Evolutionary conservation across 2,888 invertebrate genomes (phyloP).

Genomic region (Stenchaetothrips biformis): DNA sequence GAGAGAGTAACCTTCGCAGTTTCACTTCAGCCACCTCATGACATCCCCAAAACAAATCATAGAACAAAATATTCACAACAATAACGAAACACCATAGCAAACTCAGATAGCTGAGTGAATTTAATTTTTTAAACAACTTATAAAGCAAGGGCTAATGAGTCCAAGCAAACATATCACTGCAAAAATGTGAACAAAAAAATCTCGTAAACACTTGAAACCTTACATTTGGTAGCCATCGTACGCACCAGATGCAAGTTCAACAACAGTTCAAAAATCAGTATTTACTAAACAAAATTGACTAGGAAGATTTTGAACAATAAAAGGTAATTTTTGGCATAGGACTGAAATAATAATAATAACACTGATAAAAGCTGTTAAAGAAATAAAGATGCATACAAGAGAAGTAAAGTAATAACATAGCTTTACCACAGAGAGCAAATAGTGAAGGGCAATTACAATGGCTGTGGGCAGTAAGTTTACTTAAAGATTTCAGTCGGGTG

Average conservation of each 20-base stretch:
- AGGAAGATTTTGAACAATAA: conserved; percentile 17
- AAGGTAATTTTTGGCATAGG: neutral
- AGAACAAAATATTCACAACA: neutral
- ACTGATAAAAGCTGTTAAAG: neutral
- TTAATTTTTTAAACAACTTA: neutral
- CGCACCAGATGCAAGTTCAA: neutral
- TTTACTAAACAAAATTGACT: neutral
- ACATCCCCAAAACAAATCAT: neutral
- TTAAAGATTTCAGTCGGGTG: neutral
- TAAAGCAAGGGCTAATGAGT: neutral
- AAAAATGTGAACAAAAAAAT: neutral
- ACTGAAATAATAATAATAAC: neutral
- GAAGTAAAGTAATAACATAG: neutral
- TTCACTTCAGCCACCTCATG: neutral
- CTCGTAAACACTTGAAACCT: neutral
- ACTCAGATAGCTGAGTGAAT: neutral
- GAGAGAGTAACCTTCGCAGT: neutral
- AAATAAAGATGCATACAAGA: neutral
- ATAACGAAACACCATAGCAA: neutral
- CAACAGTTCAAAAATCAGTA: conserved; percentile 4
- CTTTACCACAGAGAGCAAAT: conserved; percentile 2
- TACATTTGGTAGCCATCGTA: no score
- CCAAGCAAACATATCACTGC: neutral
- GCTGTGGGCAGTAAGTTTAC: neutral
- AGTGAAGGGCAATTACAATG: neutral